Evolutionary conservation across 64 coral and sea anemone species (phyloP), one percentile per base, ranked within the genome.

Genomic region (Montipora cactus): DNA sequence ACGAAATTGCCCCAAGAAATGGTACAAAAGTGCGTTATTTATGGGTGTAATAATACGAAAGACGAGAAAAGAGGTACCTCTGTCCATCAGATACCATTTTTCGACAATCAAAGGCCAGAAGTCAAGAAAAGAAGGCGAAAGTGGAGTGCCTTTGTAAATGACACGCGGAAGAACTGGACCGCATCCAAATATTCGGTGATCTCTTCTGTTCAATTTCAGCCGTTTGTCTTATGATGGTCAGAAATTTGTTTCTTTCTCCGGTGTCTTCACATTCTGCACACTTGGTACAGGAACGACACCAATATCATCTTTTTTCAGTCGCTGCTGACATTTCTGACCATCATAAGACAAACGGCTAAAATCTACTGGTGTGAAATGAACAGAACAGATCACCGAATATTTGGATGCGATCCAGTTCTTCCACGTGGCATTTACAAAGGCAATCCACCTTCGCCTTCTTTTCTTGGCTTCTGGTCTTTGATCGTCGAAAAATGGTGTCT

Each of bases 401-500:
- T 70, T 70, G 67, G 67, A 70, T 70, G 13, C 67, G 13, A 16
- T 70, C 67, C 67, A 70, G 67, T 70, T 70, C 13, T 87, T 18
- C 13, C 59, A 11, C 67, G 37, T 87, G 4, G 28, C 71, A 46
- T 66, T 69, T 4, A 87, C 64, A 21, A 87, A 69, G 14, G 61
- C 21, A 70, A 87, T 67, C 83, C 83, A 87, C 37, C 18, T 87
- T 49, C 68, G 25, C 6, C 83, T 59, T 87, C 83, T 70, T 87
- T 47, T 44, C 7, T 47, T 10, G 58, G 83, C 83, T 47, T 87
- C 62, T 68, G 59, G 83, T 47, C 83, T 59, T 44, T 19, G n/a
- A 47, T 87, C 61, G 44, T 70, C 47, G 44, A 87, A 69, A 47
- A 87, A 87, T 68, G 59, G 83, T 46, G 70, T 70, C 64, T 7